Evolutionary conservation across 2,888 invertebrate species (phyloP).

Genomic region (Catotricha subobsoleta): DNA sequence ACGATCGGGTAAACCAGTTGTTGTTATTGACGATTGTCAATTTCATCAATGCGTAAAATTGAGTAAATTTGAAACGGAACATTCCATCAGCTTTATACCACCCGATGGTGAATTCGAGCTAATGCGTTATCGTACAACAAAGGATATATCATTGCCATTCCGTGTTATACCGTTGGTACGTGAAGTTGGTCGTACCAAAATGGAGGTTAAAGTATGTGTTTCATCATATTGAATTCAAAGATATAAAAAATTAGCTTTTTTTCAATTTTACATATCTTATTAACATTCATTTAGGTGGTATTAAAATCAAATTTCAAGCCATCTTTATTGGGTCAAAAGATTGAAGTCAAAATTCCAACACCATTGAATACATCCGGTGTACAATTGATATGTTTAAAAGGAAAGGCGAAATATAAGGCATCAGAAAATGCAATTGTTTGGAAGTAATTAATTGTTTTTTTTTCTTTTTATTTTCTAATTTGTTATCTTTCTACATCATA

Average conservation of each 20-base stretch:
- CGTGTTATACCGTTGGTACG: constrained; percentile 96
- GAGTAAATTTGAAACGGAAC: constrained; percentile 99
- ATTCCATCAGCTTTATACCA: constrained; percentile 99
- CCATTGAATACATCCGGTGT: constrained; percentile 98
- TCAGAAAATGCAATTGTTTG: constrained; percentile 97
- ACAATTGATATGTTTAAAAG: constrained; percentile 95
- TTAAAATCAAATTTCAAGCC: constrained; percentile 99
- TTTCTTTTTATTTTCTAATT: not conserved
- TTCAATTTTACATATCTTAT: not conserved
- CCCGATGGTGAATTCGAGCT: constrained; percentile 99
- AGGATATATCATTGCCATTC: constrained; percentile 98
- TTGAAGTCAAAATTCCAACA: constrained; percentile 97
- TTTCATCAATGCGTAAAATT: constrained; percentile 99
- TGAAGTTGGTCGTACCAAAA: constrained; percentile 95
- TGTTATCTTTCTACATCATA: constrained; percentile 4
- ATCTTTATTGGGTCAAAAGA: constrained; percentile 93
- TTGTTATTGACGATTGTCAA: constrained; percentile 99
- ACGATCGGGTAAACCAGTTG: constrained; percentile 89
- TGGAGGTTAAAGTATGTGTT: constrained; percentile 94
- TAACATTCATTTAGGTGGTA: constrained; percentile 42
- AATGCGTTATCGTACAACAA: constrained; percentile 99
- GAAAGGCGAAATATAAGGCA: constrained; percentile 98
- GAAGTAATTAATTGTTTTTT: constrained; percentile 45
- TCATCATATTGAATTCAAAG: no score
- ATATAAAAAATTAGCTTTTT: not conserved